phyloP scores from a whole-genome alignment of 2,113 vertebrate species.

The Salvator merianae region DNA sequence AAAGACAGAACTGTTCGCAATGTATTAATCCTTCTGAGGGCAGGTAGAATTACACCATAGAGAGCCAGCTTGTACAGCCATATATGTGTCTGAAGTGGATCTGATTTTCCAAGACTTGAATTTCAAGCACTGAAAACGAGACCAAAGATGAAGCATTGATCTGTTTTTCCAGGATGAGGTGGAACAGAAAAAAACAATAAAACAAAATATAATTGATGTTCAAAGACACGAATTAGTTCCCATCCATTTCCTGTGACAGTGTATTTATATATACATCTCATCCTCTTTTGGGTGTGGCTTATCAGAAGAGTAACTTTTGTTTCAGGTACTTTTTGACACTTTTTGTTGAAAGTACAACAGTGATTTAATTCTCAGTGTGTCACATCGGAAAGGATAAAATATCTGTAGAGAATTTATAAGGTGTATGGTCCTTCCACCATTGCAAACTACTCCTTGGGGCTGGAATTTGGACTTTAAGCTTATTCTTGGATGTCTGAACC shows the following conservation, averaged over 20 bases:
- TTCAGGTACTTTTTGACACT: accelerated
- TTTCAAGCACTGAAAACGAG: constrained; percentile 35
- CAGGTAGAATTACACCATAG: background rate
- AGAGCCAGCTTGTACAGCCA: background rate
- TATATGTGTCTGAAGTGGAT: background rate
- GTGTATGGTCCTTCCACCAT: background rate
- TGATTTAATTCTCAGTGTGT: background rate
- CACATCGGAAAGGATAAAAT: background rate
- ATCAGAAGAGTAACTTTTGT: accelerated
- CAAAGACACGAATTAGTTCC: constrained; percentile 44
- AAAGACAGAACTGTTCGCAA: background rate
- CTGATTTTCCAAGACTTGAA: background rate
- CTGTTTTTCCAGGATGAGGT: background rate
- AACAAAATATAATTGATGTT: constrained; percentile 55
- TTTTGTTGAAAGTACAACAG: background rate
- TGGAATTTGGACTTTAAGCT: background rate
- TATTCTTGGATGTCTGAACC: background rate
- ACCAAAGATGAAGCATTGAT: constrained; percentile 27
- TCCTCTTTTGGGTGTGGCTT: constrained; percentile 56
- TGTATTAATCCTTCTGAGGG: too few relatives aligned
- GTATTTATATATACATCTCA: constrained; percentile 63
- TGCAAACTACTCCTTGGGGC: background rate
- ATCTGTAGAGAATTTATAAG: background rate
- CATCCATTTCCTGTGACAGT: constrained; percentile 44
- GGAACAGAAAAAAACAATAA: constrained; percentile 47